Base-by-base conservation (phyloP, 1,140 invertebrate species). In the Akabosia matsudoensis region DNA sequence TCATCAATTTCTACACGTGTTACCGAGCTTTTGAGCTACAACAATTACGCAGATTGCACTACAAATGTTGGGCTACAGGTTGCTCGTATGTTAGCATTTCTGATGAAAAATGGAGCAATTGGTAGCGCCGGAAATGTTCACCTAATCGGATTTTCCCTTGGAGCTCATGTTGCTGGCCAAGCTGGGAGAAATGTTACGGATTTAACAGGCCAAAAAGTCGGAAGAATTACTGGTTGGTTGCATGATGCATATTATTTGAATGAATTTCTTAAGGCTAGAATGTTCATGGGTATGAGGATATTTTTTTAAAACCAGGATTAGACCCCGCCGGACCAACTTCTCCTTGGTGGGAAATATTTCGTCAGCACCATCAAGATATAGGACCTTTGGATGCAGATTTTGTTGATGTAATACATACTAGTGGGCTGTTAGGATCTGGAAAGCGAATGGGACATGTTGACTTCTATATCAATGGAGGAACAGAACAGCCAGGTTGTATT, bases 61-160 rank as follows among this genome's bases (percentile, higher is more conserved):
- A 67, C 61, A 7, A n/a, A 67, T 67, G 61, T 67, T 4, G 61
- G 26, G 1, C 28, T 67, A 4, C 61, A 67, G 28, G 61, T 67
- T 4, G 61, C 61, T 67, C 61, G 61, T 2, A 30, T 67, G 61
- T 10, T 67, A 30, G 61, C 7, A 31, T 67, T 67, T 31, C 61
- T 67, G 1, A 13, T 67, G 61, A n/a, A 67, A 7, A 67, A 67
- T 30, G 2, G 31, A n/a, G 61, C 22, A 28, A 67, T 64, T 33
- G 67, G 33, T n/a, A 75, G 61, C 54, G 67, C 61, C 30, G 26
- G 31, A 22, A 61, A 71, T 54, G 61, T 79, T 22, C 78, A 79
- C 33, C 24, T 79, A 45, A 14, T 79, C 13, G 78, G 78, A 18
- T 79, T 79, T 70, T 75, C 72, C 51, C 74, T 79, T 26, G 78